phyloP scores from a whole-genome alignment of 2,797 vertebrate species.

The Siniperca obscura region DNA sequence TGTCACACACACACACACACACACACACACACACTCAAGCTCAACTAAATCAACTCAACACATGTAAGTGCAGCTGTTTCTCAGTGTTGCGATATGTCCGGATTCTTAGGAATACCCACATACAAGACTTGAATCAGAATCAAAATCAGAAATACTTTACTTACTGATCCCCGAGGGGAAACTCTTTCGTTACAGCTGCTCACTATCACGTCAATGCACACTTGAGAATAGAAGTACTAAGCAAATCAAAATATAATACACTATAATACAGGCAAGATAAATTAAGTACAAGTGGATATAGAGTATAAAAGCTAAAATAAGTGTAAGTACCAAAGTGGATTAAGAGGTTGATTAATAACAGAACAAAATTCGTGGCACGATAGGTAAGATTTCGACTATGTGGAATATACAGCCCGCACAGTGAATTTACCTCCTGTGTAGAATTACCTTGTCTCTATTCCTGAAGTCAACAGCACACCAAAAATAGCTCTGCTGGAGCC shows the following conservation, averaged over 20 bases:
- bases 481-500: slow-evolving; percentile 53
- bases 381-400: neutral
- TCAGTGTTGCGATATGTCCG: neutral
- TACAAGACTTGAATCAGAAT: neutral
- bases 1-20: slow-evolving; percentile 2
- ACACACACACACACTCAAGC: slow-evolving; percentile 1
- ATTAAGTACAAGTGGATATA: no score
- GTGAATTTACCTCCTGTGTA: slow-evolving; percentile 20
- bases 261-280: no score
- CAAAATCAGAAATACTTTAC: no score
- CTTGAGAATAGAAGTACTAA: no score
- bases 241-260: no score
- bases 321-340: no score
- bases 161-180: no score
- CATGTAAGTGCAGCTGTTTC: slow-evolving; percentile 17
- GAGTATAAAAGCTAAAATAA: no score
- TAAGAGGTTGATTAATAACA: neutral
- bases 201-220: no score
- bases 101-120: neutral
- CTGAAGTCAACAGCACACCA: slow-evolving; percentile 33
- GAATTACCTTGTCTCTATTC: slow-evolving; percentile 37
- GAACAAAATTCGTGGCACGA: neutral
- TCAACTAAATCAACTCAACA: slow-evolving; percentile 30
- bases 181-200: no score
- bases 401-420: neutral